Conservation (phyloP, 1,140 invertebrate species). For the Geopemphigus sp. region DNA sequence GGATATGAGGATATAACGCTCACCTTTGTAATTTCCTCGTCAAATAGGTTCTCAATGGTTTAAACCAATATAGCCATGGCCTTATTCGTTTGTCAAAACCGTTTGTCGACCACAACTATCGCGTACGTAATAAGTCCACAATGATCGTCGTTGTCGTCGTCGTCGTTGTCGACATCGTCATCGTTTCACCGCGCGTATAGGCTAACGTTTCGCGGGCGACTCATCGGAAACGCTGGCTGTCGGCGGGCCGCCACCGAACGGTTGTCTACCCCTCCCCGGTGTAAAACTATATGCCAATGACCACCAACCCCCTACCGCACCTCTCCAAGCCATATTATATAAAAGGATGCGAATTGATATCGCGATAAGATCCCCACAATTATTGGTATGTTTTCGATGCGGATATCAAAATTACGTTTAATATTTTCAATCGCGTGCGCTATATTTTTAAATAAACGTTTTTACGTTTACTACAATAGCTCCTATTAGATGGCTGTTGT, state of each 20-base stretch:
- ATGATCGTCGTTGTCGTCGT: too few species aligned
- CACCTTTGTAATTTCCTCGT: neutral
- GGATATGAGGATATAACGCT: neutral
- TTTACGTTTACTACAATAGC: too few species aligned
- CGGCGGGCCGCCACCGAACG: conserved; percentile 28
- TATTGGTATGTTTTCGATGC: neutral
- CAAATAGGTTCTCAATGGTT: neutral
- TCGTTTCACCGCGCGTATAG: conserved; percentile 19
- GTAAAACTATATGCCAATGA: neutral
- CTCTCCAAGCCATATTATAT: neutral
- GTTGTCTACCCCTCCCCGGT: neutral
- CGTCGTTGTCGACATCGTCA: neutral
- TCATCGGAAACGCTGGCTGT: conserved; percentile 18
- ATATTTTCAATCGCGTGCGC: neutral
- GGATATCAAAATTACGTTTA: neutral
- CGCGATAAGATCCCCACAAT: neutral
- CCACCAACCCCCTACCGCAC: too few species aligned
- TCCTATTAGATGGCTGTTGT: too few species aligned
- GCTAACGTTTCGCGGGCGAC: conserved; percentile 33
- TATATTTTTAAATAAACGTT: too few species aligned
- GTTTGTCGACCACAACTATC: neutral
- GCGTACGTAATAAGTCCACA: neutral
- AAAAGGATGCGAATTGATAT: neutral
- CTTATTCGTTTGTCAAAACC: neutral
- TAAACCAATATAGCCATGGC: neutral